Evolutionary conservation across 1,140 invertebrate species (phyloP), one percentile per base, ranked within the genome.

Genomic region (Zelostemma sp.): DNA sequence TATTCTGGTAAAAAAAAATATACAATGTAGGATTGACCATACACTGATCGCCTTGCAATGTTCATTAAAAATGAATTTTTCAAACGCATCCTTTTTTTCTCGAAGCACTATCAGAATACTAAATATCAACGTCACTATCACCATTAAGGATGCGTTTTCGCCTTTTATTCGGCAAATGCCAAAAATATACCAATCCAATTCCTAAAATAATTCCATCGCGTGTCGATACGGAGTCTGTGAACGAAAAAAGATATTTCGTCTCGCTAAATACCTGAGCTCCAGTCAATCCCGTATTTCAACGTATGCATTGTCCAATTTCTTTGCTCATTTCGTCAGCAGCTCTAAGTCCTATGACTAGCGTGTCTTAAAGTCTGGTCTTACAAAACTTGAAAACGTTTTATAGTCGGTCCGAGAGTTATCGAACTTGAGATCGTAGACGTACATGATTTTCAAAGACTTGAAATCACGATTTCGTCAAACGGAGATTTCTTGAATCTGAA

Each of bases 401-500:
- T 28, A 31, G 11, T 11, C 28, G 5, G 11, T 31, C 28, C 11
- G 28, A 31, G 18, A 68, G 19, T 41, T 66, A 71, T 70, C 68
- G 68, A 71, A 71, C 68, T 67, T 72, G 41, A 55, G 38, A n/a
- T 49, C 46, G 59, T 19, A 50, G 18, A n/a, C 8, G 31, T 56
- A n/a, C n/a, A n/a, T n/a, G n/a, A n/a, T n/a, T n/a, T n/a, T n/a
- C n/a, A n/a, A n/a, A n/a, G n/a, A n/a, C n/a, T n/a, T n/a, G n/a
- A n/a, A n/a, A n/a, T n/a, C 64, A 57, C 67, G 58, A 55, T 51
- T 62, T 1, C 57, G 59, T 91, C 89, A 94, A 82, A 94, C 93
- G 40, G 93, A 94, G 86, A 94, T 94, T 80, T 94, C 93, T 82
- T 94, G 93, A 82, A 94, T 94, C 84, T 94, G 93, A 64, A 94